These are phyloP conservation scores for Tortrix viridana DNA, from an alignment of 2,888 invertebrate species.

Conservation along the genomic window DNA sequence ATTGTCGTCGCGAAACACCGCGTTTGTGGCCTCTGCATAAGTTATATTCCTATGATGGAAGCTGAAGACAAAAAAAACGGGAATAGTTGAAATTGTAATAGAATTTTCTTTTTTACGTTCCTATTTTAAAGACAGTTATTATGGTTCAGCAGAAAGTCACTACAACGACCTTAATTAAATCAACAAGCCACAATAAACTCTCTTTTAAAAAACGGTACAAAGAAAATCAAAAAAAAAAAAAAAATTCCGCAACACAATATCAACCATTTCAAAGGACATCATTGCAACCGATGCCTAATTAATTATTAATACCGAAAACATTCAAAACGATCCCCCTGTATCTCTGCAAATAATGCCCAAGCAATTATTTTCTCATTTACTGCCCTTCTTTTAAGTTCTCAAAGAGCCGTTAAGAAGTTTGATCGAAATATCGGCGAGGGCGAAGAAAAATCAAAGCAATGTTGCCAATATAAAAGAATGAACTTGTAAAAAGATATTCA, in stretches of 20 bases:
- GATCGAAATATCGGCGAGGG: conserved; percentile 69
- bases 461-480: conserved; percentile 42
- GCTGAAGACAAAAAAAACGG: conserved; percentile 1
- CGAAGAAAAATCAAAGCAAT: conserved; percentile 67
- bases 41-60: conserved; percentile 64
- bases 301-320: conserved; percentile 55
- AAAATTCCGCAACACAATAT: conserved; percentile 38
- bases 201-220: background rate
- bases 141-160: too few species aligned
- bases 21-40: conserved; percentile 71
- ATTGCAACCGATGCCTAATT: conserved; percentile 56
- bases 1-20: conserved; percentile 79
- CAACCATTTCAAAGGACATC: conserved; percentile 41
- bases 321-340: conserved; percentile 56
- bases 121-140: too few species aligned
- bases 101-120: too few species aligned
- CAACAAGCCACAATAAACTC: background rate
- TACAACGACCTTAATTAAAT: background rate
- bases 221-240: conserved; percentile 5
- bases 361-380: conserved; percentile 76
- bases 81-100: background rate
- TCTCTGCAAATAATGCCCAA: conserved; percentile 67
- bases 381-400: conserved; percentile 61
- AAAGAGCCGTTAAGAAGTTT: conserved; percentile 67
- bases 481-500: conserved; percentile 54